Evolutionary conservation across 2,888 invertebrate species (phyloP).

Genomic region (Meiosimyza platycephala): DNA sequence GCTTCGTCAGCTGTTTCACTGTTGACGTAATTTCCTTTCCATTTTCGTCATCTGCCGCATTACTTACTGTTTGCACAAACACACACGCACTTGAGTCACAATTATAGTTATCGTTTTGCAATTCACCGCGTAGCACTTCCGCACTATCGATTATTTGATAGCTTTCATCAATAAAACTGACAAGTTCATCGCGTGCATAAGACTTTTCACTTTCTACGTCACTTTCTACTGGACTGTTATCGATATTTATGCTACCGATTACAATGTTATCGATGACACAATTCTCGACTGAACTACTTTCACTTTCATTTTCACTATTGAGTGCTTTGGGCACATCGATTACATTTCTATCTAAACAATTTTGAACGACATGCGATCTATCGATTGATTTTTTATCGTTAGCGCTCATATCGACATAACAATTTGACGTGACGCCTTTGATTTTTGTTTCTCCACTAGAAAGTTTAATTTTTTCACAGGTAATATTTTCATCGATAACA

Average conservation of each 20-base stretch:
- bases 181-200: slow-evolving; percentile 53
- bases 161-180: slow-evolving; percentile 60
- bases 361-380: not conserved
- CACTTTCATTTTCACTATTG: not conserved
- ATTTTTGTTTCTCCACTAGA: not conserved
- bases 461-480: not conserved
- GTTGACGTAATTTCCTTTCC: too few species aligned
- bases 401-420: too few species aligned
- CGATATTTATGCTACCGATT: not conserved
- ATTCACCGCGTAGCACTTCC: too few species aligned
- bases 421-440: too few species aligned
- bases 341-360: not conserved
- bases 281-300: not conserved
- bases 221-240: not conserved
- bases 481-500: not conserved
- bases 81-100: too few species aligned
- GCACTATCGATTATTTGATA: slow-evolving; percentile 56
- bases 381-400: not conserved
- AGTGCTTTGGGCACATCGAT: not conserved
- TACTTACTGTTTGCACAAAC: too few species aligned
- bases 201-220: slow-evolving; percentile 4
- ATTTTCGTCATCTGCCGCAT: too few species aligned
- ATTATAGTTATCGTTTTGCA: too few species aligned
- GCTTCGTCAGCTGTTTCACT: not conserved
- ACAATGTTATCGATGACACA: not conserved